Evolutionary conservation across 2,113 vertebrate species (phyloP), one percentile per base, ranked within the genome.

Genomic region (Hydropotes inermis): DNA sequence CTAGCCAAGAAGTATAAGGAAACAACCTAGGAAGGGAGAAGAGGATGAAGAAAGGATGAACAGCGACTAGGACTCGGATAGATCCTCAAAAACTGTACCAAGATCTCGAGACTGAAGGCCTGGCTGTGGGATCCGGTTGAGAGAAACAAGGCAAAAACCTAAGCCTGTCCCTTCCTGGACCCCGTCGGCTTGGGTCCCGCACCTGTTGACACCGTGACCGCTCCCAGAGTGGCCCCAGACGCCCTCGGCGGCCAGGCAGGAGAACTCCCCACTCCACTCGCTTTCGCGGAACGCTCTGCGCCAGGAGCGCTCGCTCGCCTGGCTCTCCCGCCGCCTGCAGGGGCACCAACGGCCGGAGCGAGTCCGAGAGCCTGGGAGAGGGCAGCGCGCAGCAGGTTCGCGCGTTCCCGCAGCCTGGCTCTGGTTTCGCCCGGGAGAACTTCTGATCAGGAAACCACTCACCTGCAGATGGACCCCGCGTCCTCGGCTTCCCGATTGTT

Each of bases 181-280:
- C 45, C 45, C 25, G 6, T 25, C 1, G 16, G 45, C 94, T 60
- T 6, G 28, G 28, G 30, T 36, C n/a, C n/a, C 81, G 90, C 97
- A 98, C 98, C 98, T 98, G 98, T 94, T 78, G 94, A 94, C 95
- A 57, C 19, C 33, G 0, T 83, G 28, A 84, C 54, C 4, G 52
- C 39, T 47, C 61, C 60, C 19, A 3, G 1, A 36, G 43, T n/a
- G 19, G 95, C 16, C 60, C 74, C 33, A 2, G 21, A 86, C 6
- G 16, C 11, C 27, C 28, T 17, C 8, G 50, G 61, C 33, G 1
- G 57, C 58, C 1, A 14, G 55, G 33, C 88, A 27, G 50, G 17
- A 33, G 43, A 16, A 14, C 16, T 21, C 28, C 74, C 11, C 28
- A 0, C 28, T 30, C 13, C 33, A 30, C 12, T 0, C 14, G 64